phyloP scores from a whole-genome alignment of 2,113 vertebrate genomes.

The Xiphophorus couchianus region DNA sequence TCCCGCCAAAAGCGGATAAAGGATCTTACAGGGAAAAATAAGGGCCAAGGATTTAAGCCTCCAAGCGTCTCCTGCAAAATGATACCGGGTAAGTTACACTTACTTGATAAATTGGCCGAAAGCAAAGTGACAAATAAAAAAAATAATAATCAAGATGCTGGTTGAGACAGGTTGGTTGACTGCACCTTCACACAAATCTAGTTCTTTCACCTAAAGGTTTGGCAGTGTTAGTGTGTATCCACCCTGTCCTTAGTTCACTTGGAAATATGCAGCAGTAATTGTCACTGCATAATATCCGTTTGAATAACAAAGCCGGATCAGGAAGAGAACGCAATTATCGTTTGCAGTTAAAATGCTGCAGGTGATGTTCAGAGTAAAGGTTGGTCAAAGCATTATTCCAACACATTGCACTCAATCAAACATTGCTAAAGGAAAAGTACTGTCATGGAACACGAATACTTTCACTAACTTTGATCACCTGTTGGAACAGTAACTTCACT shows the following conservation, averaged over 20 bases:
- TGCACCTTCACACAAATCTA: not conserved
- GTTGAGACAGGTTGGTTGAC: not conserved
- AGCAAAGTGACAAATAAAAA: not conserved
- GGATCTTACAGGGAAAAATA: not conserved
- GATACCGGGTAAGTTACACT: not conserved
- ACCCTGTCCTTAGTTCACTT: not conserved
- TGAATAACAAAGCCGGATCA: not conserved
- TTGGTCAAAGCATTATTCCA: not conserved
- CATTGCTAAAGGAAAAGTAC: too few relatives aligned
- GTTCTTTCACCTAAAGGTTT: not conserved
- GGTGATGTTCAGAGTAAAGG: too few relatives aligned
- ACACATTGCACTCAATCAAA: too few relatives aligned
- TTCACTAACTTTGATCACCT: too few relatives aligned
- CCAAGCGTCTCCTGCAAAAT: not conserved
- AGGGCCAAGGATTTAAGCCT: not conserved
- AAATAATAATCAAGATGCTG: not conserved
- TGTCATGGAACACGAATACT: too few relatives aligned
- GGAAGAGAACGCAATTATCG: not conserved
- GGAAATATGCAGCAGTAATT: not conserved
- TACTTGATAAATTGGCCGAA: not conserved
- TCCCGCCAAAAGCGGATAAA: not conserved
- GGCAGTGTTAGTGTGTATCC: not conserved
- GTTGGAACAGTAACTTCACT: too few relatives aligned
- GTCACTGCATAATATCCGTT: too few relatives aligned
- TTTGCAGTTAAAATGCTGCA: too few relatives aligned